These are phyloP conservation scores for Potorous gilbertii DNA, from an alignment of 2,797 vertebrate species.

Conservation along the genomic window DNA sequence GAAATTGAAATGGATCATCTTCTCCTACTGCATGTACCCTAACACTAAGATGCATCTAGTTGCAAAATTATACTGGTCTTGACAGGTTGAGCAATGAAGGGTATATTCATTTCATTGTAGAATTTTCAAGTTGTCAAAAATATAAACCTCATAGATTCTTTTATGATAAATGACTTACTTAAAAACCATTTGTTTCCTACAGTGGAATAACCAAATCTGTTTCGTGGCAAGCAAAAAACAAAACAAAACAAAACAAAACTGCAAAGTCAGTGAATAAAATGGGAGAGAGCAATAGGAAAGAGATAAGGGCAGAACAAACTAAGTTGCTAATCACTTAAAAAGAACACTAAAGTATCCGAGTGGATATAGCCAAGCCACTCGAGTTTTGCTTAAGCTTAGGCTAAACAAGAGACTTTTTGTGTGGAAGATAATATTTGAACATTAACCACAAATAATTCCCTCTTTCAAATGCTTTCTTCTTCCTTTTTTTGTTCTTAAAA, in stretches of 20 bases:
- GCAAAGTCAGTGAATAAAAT: conserved; percentile 37
- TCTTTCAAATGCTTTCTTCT: conserved; percentile 46
- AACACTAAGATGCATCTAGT: background rate
- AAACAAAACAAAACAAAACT: no score
- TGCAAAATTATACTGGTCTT: background rate
- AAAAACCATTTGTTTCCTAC: conserved; percentile 21
- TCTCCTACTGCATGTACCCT: background rate
- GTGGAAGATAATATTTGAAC: conserved; percentile 50
- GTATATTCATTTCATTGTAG: background rate
- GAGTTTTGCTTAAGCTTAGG: conserved; percentile 55
- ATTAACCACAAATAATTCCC: conserved; percentile 58
- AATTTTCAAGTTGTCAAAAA: background rate
- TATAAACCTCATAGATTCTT: background rate
- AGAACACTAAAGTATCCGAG: conserved; percentile 38
- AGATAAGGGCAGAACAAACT: background rate
- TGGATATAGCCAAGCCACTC: conserved; percentile 13
- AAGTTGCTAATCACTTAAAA: conserved; percentile 40
- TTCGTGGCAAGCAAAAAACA: conserved; percentile 33
- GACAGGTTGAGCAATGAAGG: background rate
- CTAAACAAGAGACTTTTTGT: conserved; percentile 47
- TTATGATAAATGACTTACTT: background rate
- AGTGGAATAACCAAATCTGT: background rate
- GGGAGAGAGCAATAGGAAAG: background rate
- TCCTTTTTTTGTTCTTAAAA: background rate
- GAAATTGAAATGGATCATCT: background rate